Evolutionary conservation across 2,797 vertebrate genomes (phyloP).

Genomic region (Myotis myotis): DNA sequence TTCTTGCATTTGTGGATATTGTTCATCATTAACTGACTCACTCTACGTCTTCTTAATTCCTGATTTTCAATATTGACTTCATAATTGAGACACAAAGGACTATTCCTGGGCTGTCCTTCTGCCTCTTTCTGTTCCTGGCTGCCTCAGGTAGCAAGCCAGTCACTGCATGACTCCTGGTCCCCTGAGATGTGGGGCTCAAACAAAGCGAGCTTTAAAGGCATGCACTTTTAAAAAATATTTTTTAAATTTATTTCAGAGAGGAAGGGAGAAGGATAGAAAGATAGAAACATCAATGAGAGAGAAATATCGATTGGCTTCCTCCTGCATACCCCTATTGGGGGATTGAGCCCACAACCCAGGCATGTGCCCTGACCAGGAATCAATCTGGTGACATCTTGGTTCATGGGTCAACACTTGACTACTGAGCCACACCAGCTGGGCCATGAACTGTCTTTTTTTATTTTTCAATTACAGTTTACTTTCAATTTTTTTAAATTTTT

Average conservation of each 20-base stretch:
- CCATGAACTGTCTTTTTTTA: background rate
- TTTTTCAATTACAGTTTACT: background rate
- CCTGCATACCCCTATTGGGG: no score
- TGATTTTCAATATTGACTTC: background rate
- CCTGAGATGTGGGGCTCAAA: background rate
- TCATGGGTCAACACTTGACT: no score
- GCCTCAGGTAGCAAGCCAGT: background rate
- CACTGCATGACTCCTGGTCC: background rate
- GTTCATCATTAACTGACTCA: background rate
- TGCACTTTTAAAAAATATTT: background rate
- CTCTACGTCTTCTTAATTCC: background rate
- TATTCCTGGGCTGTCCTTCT: background rate
- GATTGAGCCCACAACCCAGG: no score
- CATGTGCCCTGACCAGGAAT: no score
- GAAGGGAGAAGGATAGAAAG: no score
- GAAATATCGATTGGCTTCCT: no score
- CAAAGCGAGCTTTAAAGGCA: background rate
- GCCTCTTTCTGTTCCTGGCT: background rate
- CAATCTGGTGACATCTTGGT: no score
- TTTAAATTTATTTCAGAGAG: no score
- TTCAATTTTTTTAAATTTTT: background rate
- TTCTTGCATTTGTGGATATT: background rate
- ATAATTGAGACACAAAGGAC: background rate
- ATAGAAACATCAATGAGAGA: no score
- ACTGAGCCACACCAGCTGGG: no score